These are phyloP conservation scores for Callimorpha dominula DNA, from an alignment of 2,888 invertebrate genomes.

Conservation along the genomic window DNA sequence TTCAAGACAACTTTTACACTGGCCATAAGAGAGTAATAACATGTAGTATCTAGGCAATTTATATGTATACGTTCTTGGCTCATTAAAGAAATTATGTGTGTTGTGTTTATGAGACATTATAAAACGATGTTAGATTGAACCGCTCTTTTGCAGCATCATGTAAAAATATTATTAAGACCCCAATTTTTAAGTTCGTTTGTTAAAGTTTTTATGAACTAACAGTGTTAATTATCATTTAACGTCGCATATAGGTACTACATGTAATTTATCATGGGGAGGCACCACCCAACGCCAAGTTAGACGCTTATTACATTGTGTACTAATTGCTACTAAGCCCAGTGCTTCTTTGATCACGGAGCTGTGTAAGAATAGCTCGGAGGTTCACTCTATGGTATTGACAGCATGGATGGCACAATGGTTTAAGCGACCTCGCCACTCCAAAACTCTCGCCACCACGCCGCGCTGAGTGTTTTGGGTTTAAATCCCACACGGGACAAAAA, in stretches of 20 bases:
- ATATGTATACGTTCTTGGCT: neutral
- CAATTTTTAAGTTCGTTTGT: neutral
- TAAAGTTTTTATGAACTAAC: neutral
- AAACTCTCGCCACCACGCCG: too few species aligned
- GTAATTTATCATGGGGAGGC: neutral
- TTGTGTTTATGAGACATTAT: neutral
- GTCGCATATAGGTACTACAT: neutral
- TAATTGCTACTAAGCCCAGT: neutral
- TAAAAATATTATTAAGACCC: neutral
- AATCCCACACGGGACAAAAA: too few species aligned
- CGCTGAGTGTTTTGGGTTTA: too few species aligned
- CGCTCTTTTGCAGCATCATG: neutral
- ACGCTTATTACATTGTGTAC: neutral
- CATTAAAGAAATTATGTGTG: neutral
- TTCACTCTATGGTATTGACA: neutral
- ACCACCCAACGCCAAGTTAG: neutral
- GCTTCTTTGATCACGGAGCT: neutral
- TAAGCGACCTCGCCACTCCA: too few species aligned
- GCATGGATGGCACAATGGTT: too few species aligned
- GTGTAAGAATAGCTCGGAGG: neutral
- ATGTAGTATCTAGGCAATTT: neutral
- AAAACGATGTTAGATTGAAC: neutral
- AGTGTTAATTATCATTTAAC: neutral
- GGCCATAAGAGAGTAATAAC: neutral
- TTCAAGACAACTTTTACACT: slow-evolving; percentile 4